These are phyloP conservation scores for Etheostoma spectabile DNA, from an alignment of 2,113 vertebrate genomes.

Conservation along the genomic window DNA sequence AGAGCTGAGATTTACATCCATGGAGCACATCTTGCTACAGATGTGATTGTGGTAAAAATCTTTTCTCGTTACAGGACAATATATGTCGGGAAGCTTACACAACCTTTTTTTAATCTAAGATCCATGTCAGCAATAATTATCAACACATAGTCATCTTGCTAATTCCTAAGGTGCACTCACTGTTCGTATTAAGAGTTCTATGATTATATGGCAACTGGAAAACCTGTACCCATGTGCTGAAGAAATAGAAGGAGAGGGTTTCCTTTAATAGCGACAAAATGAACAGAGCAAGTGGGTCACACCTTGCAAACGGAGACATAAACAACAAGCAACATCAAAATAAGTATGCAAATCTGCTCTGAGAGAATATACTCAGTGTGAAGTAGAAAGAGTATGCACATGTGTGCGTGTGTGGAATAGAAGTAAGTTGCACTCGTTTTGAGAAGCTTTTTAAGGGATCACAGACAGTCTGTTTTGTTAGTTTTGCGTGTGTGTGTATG, in stretches of 20 bases:
- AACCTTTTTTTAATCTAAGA: conserved; percentile 13
- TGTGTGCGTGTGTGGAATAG: conserved; percentile 16
- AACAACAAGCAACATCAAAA: conserved; percentile 70
- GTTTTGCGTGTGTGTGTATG: conserved; percentile 50
- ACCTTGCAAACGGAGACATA: conserved; percentile 61
- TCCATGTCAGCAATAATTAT: conserved; percentile 26
- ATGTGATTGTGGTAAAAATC: conserved; percentile 10
- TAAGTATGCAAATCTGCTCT: conserved; percentile 69
- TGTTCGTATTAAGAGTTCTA: conserved; percentile 21
- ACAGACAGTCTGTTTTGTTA: conserved; percentile 59
- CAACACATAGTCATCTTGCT: conserved; percentile 3
- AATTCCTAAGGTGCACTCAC: conserved; percentile 38
- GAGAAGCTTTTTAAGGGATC: conserved; percentile 60
- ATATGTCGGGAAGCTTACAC: neutral
- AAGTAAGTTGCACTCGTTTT: conserved; percentile 61
- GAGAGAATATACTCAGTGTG: conserved; percentile 60
- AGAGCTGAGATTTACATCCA: neutral
- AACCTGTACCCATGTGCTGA: conserved; percentile 42
- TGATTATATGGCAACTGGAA: conserved; percentile 57
- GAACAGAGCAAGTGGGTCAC: conserved; percentile 78
- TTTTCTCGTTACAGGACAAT: neutral
- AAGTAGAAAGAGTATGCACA: conserved; percentile 33
- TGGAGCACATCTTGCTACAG: neutral
- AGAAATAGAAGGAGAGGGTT: conserved; percentile 52
- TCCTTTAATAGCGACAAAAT: conserved; percentile 68